Base-by-base conservation (phyloP, 1,140 invertebrate genomes). In the Penaeus japonicus region DNA sequence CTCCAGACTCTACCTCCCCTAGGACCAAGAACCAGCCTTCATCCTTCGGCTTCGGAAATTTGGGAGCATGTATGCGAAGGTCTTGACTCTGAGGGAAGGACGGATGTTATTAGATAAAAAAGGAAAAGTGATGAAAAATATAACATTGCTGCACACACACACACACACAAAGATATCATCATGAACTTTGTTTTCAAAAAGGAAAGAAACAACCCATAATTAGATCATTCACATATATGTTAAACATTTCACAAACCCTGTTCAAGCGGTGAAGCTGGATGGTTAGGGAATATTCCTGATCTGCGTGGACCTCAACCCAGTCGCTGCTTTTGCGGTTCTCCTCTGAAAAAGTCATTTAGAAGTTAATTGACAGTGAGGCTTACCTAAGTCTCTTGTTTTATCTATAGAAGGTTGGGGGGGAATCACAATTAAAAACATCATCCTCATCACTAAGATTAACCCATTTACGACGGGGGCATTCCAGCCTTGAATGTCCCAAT, bases 11-110 rank as follows among this genome's bases (percentile, higher is more conserved):
- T 84, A 95, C 94, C 82, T 95, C 94, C 17, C 97, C 98, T 1
- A 99, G 92, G 0, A 98, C 94, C 0, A 99, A 91, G 92, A 99
- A 96, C 98, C 98, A 99, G 75, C 97, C 97, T 92, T 99, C 98
- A 91, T 98, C 97, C 93, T 99, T 99, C 10, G 96, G 95, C 92
- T 98, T 98, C 0, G 97, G 95, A 93, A 98, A 99, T 90, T 95
- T 94, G 10, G 97, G 97, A 90, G 96, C 95, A 90, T 96, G 93
- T 18, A 96, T 96, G 92, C 95, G 57, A 4, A 89, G 55, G 65
- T 89, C 89, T 32, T 55, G 62, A 47, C 47, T 75, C 89, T 89
- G 65, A 75, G 75, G 62, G 27, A 27, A 18, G 30, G 24, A 17
- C 27, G 35, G 7, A 15, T 32, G 30, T 20, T 24, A 47, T 39